A percentile compares a stretch with the other conserved stretches of the same genome.
Evolutionary conservation across 2,888 invertebrate genomes (phyloP).

Genomic region (Calliopum simillimum): DNA sequence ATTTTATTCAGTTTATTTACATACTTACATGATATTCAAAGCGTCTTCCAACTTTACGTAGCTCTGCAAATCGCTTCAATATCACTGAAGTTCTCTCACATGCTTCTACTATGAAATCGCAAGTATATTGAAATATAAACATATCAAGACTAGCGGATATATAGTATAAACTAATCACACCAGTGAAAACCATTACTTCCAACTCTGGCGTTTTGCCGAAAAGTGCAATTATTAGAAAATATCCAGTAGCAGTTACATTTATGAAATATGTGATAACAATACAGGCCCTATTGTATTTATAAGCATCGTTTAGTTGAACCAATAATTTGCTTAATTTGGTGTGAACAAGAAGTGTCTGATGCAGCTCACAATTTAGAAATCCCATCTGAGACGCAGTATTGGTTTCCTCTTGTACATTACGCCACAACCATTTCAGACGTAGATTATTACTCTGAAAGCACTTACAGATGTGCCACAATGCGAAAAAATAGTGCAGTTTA

Average conservation of each 20-base stretch:
- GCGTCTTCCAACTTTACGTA: background rate
- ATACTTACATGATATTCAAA: background rate
- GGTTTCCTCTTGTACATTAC: too few species aligned
- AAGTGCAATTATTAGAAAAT: background rate
- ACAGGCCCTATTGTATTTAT: background rate
- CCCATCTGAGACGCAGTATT: background rate
- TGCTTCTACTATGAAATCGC: background rate
- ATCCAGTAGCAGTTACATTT: background rate
- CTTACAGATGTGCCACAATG: background rate
- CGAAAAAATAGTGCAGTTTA: background rate
- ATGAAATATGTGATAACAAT: background rate
- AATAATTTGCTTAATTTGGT: background rate
- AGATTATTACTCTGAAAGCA: background rate
- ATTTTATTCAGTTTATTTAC: too few species aligned
- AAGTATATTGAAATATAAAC: slow-evolving; percentile 1
- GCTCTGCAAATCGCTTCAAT: background rate
- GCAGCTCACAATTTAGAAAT: background rate
- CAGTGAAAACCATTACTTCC: too few species aligned
- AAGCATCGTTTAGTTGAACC: background rate
- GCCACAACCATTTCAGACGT: background rate
- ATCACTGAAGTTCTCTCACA: slow-evolving; percentile 3
- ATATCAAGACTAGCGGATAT: background rate
- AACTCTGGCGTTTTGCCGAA: too few species aligned
- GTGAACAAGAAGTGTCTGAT: background rate
- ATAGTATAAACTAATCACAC: background rate